Evolutionary conservation across 2,797 vertebrate species (phyloP).

Genomic region (Ptychadena robeensis): DNA sequence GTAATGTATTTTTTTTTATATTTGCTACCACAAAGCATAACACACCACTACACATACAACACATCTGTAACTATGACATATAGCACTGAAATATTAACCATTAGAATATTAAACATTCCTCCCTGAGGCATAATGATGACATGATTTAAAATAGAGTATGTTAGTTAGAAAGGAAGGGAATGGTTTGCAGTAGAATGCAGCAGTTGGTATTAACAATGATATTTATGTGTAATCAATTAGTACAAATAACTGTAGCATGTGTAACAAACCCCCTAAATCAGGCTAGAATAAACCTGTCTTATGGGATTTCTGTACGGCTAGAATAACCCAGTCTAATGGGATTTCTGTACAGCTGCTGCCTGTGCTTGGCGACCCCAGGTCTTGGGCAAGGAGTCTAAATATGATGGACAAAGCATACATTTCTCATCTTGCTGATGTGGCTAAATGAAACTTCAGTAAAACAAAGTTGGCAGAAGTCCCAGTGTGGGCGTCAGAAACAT

Average conservation of each 20-base stretch:
- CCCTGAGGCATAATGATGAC: background rate
- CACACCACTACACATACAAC: too few relatives aligned
- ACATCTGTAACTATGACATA: too few relatives aligned
- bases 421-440: conserved; percentile 72
- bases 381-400: conserved; percentile 63
- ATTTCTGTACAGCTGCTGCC: conserved; percentile 70
- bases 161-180: background rate
- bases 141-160: background rate
- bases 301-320: conserved; percentile 65
- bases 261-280: background rate
- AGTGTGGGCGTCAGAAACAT: conserved; percentile 42
- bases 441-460: conserved; percentile 61
- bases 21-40: too few relatives aligned
- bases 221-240: background rate
- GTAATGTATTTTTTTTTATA: too few relatives aligned
- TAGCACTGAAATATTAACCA: too few relatives aligned
- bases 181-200: background rate
- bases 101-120: too few relatives aligned
- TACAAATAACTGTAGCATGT: background rate
- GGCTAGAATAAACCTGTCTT: conserved; percentile 31
- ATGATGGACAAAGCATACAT: conserved; percentile 74
- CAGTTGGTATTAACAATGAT: background rate
- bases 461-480: conserved; percentile 44
- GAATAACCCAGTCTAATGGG: conserved; percentile 22
- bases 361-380: conserved; percentile 63